Conservation (phyloP, 2,797 vertebrate genomes). For the Mastacembelus armatus region DNA sequence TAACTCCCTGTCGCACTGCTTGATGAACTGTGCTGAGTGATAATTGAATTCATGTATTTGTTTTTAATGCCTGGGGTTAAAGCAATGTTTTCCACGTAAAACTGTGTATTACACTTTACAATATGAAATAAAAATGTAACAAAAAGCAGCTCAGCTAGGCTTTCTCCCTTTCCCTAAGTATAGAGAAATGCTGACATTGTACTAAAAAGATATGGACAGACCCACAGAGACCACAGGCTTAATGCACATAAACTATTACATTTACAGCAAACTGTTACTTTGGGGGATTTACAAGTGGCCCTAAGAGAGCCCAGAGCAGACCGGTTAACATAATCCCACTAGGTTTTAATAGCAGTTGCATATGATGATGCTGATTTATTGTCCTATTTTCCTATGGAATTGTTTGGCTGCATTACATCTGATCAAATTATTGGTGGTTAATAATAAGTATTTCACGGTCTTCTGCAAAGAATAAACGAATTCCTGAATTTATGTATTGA, state of each 20-base stretch:
- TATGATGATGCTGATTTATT: not conserved
- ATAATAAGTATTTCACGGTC: not conserved
- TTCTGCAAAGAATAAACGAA: not conserved
- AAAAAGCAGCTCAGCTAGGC: slow-evolving; percentile 42
- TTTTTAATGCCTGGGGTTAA: slow-evolving; percentile 46
- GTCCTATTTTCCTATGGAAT: too few species aligned
- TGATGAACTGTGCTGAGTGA: slow-evolving; percentile 59
- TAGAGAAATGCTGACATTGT: slow-evolving; percentile 28
- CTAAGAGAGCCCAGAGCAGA: not conserved
- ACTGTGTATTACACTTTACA: slow-evolving; percentile 49
- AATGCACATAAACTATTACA: slow-evolving; percentile 16
- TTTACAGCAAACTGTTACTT: slow-evolving; percentile 22
- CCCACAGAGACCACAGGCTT: not conserved
- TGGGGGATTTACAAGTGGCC: slow-evolving; percentile 16
- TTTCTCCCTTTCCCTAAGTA: slow-evolving; percentile 9
- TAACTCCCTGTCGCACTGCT: slow-evolving; percentile 42
- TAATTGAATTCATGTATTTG: slow-evolving; percentile 74
- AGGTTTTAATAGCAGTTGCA: not conserved
- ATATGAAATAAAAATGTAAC: slow-evolving; percentile 59
- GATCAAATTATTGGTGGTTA: not conserved
- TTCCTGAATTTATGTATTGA: not conserved
- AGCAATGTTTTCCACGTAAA: slow-evolving; percentile 50
- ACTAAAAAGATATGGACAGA: slow-evolving; percentile 10
- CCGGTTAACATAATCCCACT: not conserved
- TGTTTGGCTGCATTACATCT: not conserved